Conservation (phyloP, 2,888 invertebrate species). For the Perizoma flavofasciatum region DNA sequence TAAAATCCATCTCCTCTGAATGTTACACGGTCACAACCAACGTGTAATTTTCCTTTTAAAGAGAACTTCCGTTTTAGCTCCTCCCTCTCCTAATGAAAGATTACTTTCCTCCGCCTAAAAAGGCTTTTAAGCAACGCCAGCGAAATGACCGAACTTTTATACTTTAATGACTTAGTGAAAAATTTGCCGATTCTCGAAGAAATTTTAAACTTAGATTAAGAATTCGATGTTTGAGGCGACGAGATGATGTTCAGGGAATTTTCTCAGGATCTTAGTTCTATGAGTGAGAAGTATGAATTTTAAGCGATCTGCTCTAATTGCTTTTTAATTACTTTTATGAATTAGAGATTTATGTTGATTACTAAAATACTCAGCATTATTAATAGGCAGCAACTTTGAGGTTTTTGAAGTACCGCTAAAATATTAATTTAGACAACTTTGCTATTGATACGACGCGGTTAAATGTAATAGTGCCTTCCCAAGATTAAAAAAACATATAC, state of each 20-base stretch:
- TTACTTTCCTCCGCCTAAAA: constrained; percentile 83
- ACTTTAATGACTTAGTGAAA: constrained; percentile 84
- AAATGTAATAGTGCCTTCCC: too few species aligned
- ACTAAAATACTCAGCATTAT: constrained; percentile 27
- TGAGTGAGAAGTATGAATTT: constrained; percentile 75
- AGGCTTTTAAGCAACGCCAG: constrained; percentile 83
- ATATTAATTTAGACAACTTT: too few species aligned
- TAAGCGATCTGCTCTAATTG: constrained; percentile 76
- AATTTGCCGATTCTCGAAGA: constrained; percentile 82
- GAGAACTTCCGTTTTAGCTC: constrained; percentile 83
- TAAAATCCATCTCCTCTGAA: constrained; percentile 79
- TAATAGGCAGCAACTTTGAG: constrained; percentile 8
- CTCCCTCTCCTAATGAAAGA: constrained; percentile 82
- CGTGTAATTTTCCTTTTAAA: constrained; percentile 83
- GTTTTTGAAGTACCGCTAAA: too few species aligned
- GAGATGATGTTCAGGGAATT: constrained; percentile 72
- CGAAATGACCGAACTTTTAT: constrained; percentile 83
- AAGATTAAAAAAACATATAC: too few species aligned
- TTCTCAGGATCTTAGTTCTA: constrained; percentile 59
- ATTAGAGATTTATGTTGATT: constrained; percentile 47
- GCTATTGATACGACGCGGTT: too few species aligned
- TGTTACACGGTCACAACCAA: constrained; percentile 74
- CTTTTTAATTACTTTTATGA: constrained; percentile 80
- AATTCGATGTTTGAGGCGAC: constrained; percentile 79
- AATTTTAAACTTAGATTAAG: constrained; percentile 84